Evolutionary conservation across 2,888 invertebrate species (phyloP).

Genomic region (Torymus auratus): DNA sequence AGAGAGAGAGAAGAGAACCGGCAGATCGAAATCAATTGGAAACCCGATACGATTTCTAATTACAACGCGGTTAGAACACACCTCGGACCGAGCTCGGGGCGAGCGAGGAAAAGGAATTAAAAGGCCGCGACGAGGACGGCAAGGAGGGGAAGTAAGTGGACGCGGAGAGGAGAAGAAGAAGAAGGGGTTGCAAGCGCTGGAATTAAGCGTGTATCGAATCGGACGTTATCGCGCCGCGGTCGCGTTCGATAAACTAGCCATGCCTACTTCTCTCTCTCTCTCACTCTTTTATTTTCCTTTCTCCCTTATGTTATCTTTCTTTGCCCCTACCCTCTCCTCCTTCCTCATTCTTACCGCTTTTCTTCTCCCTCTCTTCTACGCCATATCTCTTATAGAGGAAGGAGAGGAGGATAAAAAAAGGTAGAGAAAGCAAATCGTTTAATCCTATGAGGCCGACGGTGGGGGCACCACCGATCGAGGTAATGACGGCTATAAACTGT

Average conservation of each 20-base stretch:
- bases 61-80: constrained; percentile 52
- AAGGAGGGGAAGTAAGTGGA: not conserved
- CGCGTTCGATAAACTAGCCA: constrained; percentile 41
- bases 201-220: constrained; percentile 20
- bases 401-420: not conserved
- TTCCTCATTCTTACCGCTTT: constrained; percentile 10
- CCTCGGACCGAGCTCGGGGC: too few species aligned
- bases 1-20: not conserved
- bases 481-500: constrained; percentile 76
- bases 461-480: constrained; percentile 68
- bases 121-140: not conserved
- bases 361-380: not conserved
- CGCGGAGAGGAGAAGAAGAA: not conserved
- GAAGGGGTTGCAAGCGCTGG: not conserved
- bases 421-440: constrained; percentile 71
- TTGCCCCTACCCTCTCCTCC: not conserved
- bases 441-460: constrained; percentile 67
- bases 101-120: not conserved
- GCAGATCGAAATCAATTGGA: constrained; percentile 57
- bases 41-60: constrained; percentile 59
- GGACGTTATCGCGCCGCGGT: constrained; percentile 27
- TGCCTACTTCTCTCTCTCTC: constrained; percentile 15
- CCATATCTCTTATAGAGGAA: not conserved
- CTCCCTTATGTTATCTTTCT: not conserved
- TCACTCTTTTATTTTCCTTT: not conserved